Evolutionary conservation across 1,140 invertebrate species (phyloP).

Genomic region (Euura saliciscinereae): DNA sequence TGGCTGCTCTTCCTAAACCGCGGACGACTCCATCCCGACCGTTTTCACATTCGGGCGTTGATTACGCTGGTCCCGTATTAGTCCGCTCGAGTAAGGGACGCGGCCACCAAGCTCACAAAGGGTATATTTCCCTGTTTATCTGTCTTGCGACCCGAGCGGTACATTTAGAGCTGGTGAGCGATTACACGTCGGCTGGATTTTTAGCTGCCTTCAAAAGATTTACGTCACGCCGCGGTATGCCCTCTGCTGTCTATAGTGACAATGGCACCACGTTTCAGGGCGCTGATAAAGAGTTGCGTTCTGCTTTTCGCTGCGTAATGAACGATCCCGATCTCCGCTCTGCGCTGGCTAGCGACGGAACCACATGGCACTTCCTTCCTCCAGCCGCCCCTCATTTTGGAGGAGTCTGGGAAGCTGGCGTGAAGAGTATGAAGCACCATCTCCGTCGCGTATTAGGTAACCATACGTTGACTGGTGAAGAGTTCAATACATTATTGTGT

Average conservation of each 20-base stretch:
- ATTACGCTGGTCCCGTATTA: conserved; percentile 41
- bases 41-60: conserved; percentile 36
- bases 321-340: not conserved
- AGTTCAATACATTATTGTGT: conserved; percentile 26
- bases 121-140: conserved; percentile 32
- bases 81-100: conserved; percentile 31
- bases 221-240: conserved; percentile 32
- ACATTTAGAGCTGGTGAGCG: conserved; percentile 42
- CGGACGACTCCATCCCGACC: conserved; percentile 14
- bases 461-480: conserved; percentile 25
- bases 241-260: conserved; percentile 34
- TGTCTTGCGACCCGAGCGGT: conserved; percentile 37
- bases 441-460: conserved; percentile 25
- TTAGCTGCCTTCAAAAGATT: conserved; percentile 43
- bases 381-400: conserved; percentile 38
- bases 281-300: conserved; percentile 10
- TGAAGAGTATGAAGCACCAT: conserved; percentile 32
- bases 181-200: conserved; percentile 39
- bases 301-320: not conserved
- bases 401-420: too few species aligned
- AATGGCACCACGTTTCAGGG: conserved; percentile 44
- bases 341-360: not conserved
- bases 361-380: conserved; percentile 43
- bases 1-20: conserved; percentile 24
- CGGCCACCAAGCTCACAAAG: conserved; percentile 24